phyloP scores from a whole-genome alignment of 2,797 vertebrate genomes.

The Myotis vivesi region DNA sequence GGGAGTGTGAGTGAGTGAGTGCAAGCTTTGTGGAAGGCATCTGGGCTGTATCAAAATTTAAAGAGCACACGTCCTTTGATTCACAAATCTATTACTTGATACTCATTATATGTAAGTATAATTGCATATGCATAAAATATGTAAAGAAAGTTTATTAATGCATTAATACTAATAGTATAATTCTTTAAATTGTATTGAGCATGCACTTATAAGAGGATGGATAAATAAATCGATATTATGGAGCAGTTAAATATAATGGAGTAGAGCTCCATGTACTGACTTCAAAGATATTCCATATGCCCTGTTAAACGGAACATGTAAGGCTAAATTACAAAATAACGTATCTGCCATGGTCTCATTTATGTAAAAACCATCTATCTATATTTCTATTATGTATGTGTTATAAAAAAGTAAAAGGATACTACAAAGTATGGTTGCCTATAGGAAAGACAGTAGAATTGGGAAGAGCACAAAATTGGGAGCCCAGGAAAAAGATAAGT shows the following conservation, averaged over 20 bases:
- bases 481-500: neutral
- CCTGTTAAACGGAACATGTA: neutral
- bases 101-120: neutral
- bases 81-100: neutral
- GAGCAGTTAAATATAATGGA: neutral
- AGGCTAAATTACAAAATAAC: neutral
- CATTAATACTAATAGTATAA: neutral
- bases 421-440: neutral
- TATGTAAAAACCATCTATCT: neutral
- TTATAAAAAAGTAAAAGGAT: neutral
- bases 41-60: neutral
- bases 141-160: neutral
- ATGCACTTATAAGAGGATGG: neutral
- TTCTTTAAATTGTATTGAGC: neutral
- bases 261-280: neutral
- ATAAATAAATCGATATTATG: neutral
- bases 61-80: neutral
- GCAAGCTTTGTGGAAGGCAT: neutral
- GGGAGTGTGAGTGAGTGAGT: neutral
- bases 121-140: neutral
- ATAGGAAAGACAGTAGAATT: neutral
- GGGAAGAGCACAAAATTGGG: fast-evolving
- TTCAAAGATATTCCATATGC: neutral
- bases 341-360: neutral
- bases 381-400: neutral